These are phyloP conservation scores for Drosophila atripex DNA, from an alignment of 2,888 invertebrate genomes.

Conservation along the genomic window DNA sequence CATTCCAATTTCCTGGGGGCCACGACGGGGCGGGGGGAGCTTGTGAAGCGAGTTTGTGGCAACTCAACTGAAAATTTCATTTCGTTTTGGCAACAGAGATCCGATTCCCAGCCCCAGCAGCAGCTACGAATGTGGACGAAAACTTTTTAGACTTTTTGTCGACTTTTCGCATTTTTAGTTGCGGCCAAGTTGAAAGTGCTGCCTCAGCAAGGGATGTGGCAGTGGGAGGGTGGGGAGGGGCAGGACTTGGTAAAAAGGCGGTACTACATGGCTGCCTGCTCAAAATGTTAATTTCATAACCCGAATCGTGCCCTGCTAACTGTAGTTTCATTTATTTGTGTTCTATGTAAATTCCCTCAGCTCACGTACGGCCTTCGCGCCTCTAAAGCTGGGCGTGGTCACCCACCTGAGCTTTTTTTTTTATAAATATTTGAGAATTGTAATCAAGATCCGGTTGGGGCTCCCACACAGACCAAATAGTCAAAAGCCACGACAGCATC, in stretches of 20 bases:
- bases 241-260: conserved; percentile 10
- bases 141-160: conserved; percentile 81
- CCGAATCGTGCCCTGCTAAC: conserved; percentile 73
- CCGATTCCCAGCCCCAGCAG: conserved; percentile 18
- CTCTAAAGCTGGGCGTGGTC: conserved; percentile 38
- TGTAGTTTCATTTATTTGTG: conserved; percentile 77
- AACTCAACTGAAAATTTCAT: conserved; percentile 79
- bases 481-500: conserved; percentile 18
- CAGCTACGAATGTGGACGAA: conserved; percentile 50
- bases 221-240: no score
- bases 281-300: conserved; percentile 80
- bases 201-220: conserved; percentile 58
- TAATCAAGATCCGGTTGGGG: conserved; percentile 82
- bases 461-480: conserved; percentile 13
- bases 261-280: conserved; percentile 19
- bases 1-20: conserved; percentile 24
- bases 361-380: conserved; percentile 42
- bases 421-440: conserved; percentile 83
- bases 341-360: conserved; percentile 75
- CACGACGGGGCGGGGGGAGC: conserved; percentile 12
- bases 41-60: conserved; percentile 43
- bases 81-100: conserved; percentile 58
- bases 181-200: conserved; percentile 71
- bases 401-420: conserved; percentile 62
- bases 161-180: conserved; percentile 77